Conservation (phyloP, 1,140 invertebrate species). For the Bradysia coprophila region DNA sequence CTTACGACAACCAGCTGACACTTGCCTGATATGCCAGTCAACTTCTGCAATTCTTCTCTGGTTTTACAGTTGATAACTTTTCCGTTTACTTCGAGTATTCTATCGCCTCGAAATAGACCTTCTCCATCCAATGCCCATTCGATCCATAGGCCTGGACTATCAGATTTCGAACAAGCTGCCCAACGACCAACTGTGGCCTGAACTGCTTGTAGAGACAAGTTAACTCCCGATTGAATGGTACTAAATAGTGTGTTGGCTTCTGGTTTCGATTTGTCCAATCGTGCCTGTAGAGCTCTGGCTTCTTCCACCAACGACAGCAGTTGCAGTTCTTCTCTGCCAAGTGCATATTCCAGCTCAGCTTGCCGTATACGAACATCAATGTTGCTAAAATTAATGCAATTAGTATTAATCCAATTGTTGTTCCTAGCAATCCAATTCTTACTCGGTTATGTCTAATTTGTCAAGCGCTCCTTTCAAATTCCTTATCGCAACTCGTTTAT, state of each 20-base stretch:
- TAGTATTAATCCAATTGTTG: not conserved
- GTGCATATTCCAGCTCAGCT: conserved; percentile 72
- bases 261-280: conserved; percentile 39
- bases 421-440: conserved; percentile 16
- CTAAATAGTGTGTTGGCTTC: conserved; percentile 14
- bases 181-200: conserved; percentile 42
- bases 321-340: conserved; percentile 73
- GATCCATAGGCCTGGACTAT: conserved; percentile 38
- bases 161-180: conserved; percentile 31
- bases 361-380: conserved; percentile 79
- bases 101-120: conserved; percentile 53
- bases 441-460: conserved; percentile 57
- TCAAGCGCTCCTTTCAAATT: conserved; percentile 54
- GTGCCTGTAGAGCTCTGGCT: conserved; percentile 52
- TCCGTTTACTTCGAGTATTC: conserved; percentile 70
- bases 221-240: conserved; percentile 1
- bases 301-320: conserved; percentile 67
- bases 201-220: conserved; percentile 34
- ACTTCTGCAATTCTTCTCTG: conserved; percentile 40
- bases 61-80: conserved; percentile 47
- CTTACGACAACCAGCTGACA: conserved; percentile 35
- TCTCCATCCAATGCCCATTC: conserved; percentile 61
- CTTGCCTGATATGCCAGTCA: conserved; percentile 19
- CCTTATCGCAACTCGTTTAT: conserved; percentile 52
- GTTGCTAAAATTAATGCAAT: conserved; percentile 38